Conservation (phyloP, 2,797 vertebrate genomes). For the Urocyon cinereoargenteus region DNA sequence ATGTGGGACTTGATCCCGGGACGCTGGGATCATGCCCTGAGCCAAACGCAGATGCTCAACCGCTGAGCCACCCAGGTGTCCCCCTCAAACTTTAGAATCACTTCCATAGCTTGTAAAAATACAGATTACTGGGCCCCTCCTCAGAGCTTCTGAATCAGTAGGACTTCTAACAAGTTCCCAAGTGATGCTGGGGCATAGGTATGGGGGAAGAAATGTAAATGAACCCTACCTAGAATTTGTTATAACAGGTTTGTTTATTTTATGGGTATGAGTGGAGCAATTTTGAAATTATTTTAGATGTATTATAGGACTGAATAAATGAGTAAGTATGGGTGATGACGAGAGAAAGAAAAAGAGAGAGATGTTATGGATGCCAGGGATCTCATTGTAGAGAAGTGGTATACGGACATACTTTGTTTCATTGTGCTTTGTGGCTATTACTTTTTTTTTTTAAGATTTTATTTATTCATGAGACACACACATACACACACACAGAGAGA, state of each 20-base stretch:
- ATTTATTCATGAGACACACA: too few species aligned
- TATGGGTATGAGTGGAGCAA: not conserved
- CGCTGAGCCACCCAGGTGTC: too few species aligned
- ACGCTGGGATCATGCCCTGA: too few species aligned
- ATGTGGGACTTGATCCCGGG: too few species aligned
- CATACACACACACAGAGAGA: too few species aligned
- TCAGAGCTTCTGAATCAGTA: not conserved
- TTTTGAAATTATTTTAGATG: not conserved
- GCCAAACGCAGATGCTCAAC: too few species aligned
- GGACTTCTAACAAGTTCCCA: not conserved
- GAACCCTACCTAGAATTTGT: not conserved
- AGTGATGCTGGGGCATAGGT: not conserved
- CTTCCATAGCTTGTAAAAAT: not conserved
- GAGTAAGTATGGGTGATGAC: not conserved
- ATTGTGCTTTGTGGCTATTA: too few species aligned
- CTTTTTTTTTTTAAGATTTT: too few species aligned
- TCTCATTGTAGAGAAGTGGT: not conserved
- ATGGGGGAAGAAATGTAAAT: not conserved
- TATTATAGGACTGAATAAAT: conserved; percentile 3
- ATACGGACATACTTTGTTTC: too few species aligned
- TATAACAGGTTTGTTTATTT: not conserved
- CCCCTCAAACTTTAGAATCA: not conserved
- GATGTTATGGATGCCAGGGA: not conserved
- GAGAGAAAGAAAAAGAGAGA: not conserved
- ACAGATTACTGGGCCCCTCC: not conserved